Percentiles rank a stretch among this genome's conserved stretches.
Conservation (phyloP, 2,797 vertebrate genomes). For the Pipistrellus pipistrellus region DNA sequence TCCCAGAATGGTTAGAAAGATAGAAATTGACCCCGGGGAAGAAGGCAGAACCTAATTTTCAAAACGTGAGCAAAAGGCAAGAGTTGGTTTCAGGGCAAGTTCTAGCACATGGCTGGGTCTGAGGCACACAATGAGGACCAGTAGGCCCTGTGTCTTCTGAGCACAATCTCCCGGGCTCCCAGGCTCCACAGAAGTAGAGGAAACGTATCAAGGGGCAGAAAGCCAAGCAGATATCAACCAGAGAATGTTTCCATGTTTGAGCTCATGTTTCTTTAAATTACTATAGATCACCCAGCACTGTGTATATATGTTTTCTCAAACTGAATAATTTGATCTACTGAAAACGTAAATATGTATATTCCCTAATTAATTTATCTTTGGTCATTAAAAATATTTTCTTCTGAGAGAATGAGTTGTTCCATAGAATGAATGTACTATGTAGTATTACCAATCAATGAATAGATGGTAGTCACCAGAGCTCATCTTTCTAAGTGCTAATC, state of each 20-base stretch:
- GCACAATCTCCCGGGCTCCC: too few relatives aligned
- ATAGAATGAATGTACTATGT: background rate
- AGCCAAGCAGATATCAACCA: background rate
- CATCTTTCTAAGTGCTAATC: constrained; percentile 16
- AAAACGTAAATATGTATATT: too few relatives aligned
- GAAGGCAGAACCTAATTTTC: background rate
- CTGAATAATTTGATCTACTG: constrained; percentile 6
- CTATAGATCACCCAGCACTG: background rate
- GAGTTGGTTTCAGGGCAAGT: background rate
- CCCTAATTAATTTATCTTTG: background rate
- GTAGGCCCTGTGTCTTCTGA: background rate
- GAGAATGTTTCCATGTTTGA: background rate
- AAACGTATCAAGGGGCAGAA: background rate
- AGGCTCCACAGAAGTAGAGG: background rate
- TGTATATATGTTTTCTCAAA: background rate
- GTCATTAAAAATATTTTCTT: background rate
- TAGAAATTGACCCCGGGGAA: background rate
- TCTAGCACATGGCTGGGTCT: background rate
- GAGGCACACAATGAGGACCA: background rate
- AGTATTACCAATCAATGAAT: background rate
- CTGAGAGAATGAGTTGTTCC: background rate
- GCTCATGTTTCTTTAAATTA: constrained; percentile 25
- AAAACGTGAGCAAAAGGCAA: constrained; percentile 22
- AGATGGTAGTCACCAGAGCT: background rate
- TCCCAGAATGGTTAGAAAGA: background rate